Evolutionary conservation across 2,113 vertebrate genomes (phyloP).

Genomic region (Tylochromis polylepis): DNA sequence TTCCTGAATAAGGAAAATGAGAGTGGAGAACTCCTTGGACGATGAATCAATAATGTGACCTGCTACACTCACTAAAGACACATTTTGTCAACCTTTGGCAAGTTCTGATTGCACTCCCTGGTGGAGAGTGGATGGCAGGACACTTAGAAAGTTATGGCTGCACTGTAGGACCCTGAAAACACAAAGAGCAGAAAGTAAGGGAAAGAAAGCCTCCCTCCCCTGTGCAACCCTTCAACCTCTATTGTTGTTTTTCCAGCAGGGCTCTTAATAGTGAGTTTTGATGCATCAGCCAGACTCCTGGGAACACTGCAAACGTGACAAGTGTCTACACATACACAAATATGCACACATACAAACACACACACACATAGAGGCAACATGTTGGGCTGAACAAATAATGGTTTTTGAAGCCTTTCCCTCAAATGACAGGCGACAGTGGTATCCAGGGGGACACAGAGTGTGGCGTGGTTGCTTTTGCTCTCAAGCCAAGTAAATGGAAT

Average conservation of each 20-base stretch:
- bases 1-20: neutral
- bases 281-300: constrained; percentile 8
- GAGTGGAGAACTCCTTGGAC: neutral
- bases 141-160: neutral
- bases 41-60: neutral
- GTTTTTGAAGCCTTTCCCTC: neutral
- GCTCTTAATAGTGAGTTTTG: constrained; percentile 46
- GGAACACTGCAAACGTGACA: neutral
- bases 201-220: neutral
- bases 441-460: neutral
- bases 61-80: neutral
- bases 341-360: neutral
- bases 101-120: neutral
- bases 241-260: constrained; percentile 42
- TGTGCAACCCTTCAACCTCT: neutral
- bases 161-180: neutral
- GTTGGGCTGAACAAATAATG: constrained; percentile 14
- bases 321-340: neutral
- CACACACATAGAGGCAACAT: neutral
- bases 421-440: constrained; percentile 30
- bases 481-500: neutral
- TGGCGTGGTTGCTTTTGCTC: constrained; percentile 35
- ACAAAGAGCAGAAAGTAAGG: neutral
- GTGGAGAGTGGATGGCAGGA: neutral
- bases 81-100: neutral